Evolutionary conservation across 2,888 invertebrate genomes (phyloP).

Genomic region (Cremastinae sp.): DNA sequence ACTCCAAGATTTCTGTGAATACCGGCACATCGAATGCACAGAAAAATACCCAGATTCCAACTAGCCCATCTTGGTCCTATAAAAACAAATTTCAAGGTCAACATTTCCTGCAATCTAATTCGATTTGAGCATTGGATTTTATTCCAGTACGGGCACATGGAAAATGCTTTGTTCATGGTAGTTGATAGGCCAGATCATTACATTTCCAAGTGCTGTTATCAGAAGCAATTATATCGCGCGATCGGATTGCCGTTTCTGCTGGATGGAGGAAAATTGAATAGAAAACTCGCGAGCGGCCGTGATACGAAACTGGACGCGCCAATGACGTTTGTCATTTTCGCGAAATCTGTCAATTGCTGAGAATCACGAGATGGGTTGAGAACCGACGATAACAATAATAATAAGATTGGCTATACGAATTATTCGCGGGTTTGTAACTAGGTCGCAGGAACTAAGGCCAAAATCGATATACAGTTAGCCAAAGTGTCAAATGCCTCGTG

Average conservation of each 20-base stretch:
- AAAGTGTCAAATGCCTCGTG: conserved; percentile 49
- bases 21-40: conserved; percentile 99
- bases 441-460: conserved; percentile 54
- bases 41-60: conserved; percentile 98
- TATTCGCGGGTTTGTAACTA: conserved; percentile 63
- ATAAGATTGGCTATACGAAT: conserved; percentile 63
- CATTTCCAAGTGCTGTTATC: neutral
- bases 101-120: neutral
- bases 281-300: conserved; percentile 5
- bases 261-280: neutral
- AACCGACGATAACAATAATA: conserved; percentile 32
- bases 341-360: conserved; percentile 58
- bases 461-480: conserved; percentile 55
- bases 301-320: neutral
- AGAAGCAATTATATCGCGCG: neutral
- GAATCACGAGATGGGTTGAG: neutral
- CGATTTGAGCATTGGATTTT: neutral
- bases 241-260: no score
- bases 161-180: neutral
- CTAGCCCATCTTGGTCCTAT: conserved; percentile 99
- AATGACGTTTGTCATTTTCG: conserved; percentile 59
- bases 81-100: conserved; percentile 14
- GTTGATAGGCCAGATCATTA: neutral
- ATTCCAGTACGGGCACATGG: neutral
- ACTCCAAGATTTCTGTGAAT: conserved; percentile 99